phyloP scores from a whole-genome alignment of 2,113 vertebrate species.

The Hirundichthys speculiger region DNA sequence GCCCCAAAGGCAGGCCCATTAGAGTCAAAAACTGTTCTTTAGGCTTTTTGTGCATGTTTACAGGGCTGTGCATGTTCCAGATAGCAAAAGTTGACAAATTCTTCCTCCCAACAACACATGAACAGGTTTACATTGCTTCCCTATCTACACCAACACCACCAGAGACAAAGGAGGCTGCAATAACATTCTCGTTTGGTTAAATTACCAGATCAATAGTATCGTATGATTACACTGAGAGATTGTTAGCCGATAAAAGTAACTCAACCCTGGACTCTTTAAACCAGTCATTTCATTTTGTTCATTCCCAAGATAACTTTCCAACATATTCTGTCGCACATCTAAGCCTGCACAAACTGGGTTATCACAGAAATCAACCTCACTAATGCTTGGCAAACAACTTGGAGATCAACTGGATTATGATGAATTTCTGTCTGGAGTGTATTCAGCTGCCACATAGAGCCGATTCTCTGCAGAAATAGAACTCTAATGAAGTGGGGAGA shows the following conservation, averaged over 20 bases:
- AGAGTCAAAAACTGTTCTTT: slow-evolving; percentile 55
- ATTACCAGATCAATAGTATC: slow-evolving; percentile 51
- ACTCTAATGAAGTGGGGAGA: slow-evolving; percentile 45
- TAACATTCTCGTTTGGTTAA: slow-evolving; percentile 24
- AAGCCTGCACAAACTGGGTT: slow-evolving; percentile 63
- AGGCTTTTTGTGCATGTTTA: slow-evolving; percentile 42
- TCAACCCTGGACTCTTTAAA: slow-evolving; percentile 44
- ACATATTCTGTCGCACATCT: slow-evolving; percentile 46
- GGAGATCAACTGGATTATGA: slow-evolving; percentile 68
- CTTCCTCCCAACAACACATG: slow-evolving; percentile 33
- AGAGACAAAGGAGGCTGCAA: slow-evolving; percentile 27
- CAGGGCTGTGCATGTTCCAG: slow-evolving; percentile 20
- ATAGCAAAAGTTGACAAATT: slow-evolving; percentile 19
- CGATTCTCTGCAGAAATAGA: slow-evolving; percentile 32
- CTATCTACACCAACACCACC: slow-evolving; percentile 4
- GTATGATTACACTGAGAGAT: slow-evolving; percentile 27
- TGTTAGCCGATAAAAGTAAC: slow-evolving; percentile 53
- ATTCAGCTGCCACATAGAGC: slow-evolving; percentile 57
- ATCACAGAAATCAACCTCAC: slow-evolving; percentile 58
- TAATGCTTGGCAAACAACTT: slow-evolving; percentile 58
- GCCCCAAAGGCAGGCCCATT: slow-evolving; percentile 62
- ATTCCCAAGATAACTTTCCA: slow-evolving; percentile 43
- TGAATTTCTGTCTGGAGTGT: slow-evolving; percentile 50
- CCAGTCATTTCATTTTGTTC: slow-evolving; percentile 11
- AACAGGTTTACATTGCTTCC: slow-evolving; percentile 30